Conservation (phyloP, 1,140 invertebrate species). For the Polypedilum vanderplanki region DNA sequence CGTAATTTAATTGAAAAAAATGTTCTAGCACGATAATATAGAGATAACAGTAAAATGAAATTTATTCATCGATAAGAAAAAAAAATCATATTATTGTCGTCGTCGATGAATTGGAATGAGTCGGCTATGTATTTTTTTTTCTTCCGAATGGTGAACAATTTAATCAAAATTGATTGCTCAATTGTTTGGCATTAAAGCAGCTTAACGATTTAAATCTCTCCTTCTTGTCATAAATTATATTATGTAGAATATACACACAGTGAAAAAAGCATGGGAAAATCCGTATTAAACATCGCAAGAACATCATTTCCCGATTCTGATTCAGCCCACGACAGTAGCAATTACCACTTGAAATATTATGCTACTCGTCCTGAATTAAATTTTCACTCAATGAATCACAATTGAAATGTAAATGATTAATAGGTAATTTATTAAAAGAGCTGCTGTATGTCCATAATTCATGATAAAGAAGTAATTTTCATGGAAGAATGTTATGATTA, state of each 20-base stretch:
- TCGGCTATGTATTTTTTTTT: too few relatives aligned
- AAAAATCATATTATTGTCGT: too few relatives aligned
- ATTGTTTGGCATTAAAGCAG: background rate
- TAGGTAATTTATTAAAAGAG: constrained; percentile 3
- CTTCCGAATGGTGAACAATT: background rate
- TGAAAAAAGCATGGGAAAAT: too few relatives aligned
- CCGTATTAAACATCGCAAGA: too few relatives aligned
- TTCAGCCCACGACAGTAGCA: background rate
- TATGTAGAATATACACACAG: too few relatives aligned
- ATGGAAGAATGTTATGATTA: too few relatives aligned
- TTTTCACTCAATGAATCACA: background rate
- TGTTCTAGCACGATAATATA: too few relatives aligned
- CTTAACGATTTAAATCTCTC: constrained; percentile 1
- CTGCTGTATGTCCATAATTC: background rate
- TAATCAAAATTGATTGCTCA: constrained; percentile 18
- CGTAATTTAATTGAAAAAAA: too few relatives aligned
- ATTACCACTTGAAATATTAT: background rate
- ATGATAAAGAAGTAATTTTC: background rate
- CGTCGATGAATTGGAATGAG: too few relatives aligned
- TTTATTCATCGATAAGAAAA: too few relatives aligned
- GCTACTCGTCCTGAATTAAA: background rate
- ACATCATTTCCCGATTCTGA: background rate
- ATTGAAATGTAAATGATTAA: constrained; percentile 7
- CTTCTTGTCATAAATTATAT: background rate
- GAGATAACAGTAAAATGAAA: too few relatives aligned